phyloP scores from a whole-genome alignment of 2,113 vertebrate species.

The Cryptoleucopteryx plumbea region DNA sequence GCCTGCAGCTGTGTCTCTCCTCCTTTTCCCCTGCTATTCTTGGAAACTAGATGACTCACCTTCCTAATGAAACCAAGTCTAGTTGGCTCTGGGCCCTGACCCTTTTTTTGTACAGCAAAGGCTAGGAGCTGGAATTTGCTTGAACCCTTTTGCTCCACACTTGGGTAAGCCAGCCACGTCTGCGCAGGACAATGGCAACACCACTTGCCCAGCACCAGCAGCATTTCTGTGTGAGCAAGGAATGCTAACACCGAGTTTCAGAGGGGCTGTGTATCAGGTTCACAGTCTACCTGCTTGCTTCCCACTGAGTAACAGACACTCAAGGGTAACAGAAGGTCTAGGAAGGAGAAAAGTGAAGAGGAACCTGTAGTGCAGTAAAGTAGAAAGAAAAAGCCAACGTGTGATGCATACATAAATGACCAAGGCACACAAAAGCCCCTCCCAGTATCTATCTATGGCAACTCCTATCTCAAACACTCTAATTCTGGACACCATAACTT shows the following conservation, averaged over 20 bases:
- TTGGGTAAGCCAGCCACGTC: neutral
- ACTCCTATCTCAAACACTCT: neutral
- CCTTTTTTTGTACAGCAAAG: neutral
- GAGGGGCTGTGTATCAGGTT: neutral
- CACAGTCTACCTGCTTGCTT: neutral
- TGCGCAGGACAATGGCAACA: neutral
- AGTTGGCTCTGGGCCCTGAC: neutral
- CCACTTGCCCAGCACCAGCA: neutral
- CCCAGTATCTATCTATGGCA: accelerated
- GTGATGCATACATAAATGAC: neutral
- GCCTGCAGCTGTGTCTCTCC: neutral
- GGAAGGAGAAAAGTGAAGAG: neutral
- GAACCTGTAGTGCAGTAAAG: neutral
- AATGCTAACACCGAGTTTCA: neutral
- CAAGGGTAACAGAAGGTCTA: neutral
- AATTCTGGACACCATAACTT: neutral
- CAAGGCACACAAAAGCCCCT: neutral
- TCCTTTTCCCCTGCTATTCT: constrained; percentile 2
- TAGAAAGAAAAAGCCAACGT: neutral
- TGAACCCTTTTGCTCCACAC: neutral
- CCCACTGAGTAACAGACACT: neutral
- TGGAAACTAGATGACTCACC: constrained; percentile 11
- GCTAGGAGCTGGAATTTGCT: neutral
- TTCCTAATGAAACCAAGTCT: neutral
- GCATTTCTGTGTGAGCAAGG: neutral